Evolutionary conservation across 2,888 invertebrate genomes (phyloP).

Genomic region (Ganaspis brasiliensis): DNA sequence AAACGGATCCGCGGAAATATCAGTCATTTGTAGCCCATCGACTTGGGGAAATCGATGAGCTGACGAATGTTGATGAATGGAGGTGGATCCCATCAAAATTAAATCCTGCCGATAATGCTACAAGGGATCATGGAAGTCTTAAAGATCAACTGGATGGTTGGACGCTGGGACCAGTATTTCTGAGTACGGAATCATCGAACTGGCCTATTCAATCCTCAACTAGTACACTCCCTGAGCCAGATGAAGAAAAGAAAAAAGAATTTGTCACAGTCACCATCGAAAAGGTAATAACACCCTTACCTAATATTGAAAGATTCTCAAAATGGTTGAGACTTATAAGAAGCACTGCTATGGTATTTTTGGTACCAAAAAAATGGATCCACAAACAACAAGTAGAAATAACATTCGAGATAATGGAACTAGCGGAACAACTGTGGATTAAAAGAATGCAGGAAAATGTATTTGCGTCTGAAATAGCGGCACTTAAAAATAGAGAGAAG

Average conservation of each 20-base stretch:
- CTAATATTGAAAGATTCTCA: constrained; percentile 62
- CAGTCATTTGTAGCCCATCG: constrained; percentile 59
- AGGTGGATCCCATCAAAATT: constrained; percentile 58
- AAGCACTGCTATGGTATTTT: constrained; percentile 28
- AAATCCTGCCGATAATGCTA: constrained; percentile 64
- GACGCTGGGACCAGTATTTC: not conserved
- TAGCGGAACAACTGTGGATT: constrained; percentile 34
- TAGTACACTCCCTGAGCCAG: not conserved
- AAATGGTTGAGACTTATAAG: constrained; percentile 36
- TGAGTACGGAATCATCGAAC: not conserved
- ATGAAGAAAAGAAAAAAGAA: not conserved
- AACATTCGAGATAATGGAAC: not conserved
- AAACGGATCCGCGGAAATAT: constrained; percentile 49
- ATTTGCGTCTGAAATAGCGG: not conserved
- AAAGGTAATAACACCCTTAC: not conserved
- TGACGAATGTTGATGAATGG: constrained; percentile 55
- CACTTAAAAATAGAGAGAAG: not conserved
- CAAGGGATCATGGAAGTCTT: constrained; percentile 12
- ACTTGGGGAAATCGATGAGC: constrained; percentile 62
- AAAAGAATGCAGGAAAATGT: constrained; percentile 9
- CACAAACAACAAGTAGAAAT: constrained; percentile 25
- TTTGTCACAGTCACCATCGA: constrained; percentile 9
- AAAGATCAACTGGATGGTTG: not conserved
- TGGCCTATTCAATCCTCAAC: not conserved
- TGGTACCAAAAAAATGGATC: constrained; percentile 44